Percentiles rank a stretch among this genome's conserved stretches.
These are phyloP conservation scores for Hylaeus anthracinus DNA, from an alignment of 1,140 invertebrate species.

Conservation along the genomic window DNA sequence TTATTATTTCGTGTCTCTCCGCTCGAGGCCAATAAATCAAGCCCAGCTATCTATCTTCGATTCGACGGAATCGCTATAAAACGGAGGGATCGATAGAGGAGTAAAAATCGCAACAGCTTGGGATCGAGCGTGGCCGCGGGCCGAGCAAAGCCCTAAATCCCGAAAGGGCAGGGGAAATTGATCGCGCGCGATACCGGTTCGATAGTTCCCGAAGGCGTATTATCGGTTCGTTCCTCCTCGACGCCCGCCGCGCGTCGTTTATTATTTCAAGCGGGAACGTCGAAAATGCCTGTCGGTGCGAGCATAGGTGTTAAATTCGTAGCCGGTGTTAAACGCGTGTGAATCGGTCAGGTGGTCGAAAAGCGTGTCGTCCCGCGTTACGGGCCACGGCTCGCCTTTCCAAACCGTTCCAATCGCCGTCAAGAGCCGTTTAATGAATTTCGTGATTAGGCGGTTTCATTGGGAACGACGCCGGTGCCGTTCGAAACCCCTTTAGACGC, in stretches of 20 bases:
- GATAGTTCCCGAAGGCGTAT: slow-evolving; percentile 51
- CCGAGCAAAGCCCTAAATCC: slow-evolving; percentile 17
- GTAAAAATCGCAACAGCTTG: background rate
- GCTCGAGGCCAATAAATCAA: background rate
- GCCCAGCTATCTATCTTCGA: background rate
- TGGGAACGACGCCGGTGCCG: background rate
- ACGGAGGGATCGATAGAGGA: background rate
- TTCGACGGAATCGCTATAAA: background rate
- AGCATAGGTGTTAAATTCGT: slow-evolving; percentile 61
- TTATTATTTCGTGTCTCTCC: background rate
- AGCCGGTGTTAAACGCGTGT: slow-evolving; percentile 61
- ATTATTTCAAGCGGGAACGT: slow-evolving; percentile 55
- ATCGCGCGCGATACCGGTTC: slow-evolving; percentile 21
- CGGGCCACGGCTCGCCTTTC: slow-evolving; percentile 26
- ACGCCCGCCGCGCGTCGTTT: slow-evolving; percentile 36
- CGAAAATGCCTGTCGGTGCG: slow-evolving; percentile 32
- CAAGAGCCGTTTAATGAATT: slow-evolving; percentile 67
- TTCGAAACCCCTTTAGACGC: background rate
- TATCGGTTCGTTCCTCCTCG: slow-evolving; percentile 31
- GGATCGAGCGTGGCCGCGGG: background rate
- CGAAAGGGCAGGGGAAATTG: slow-evolving; percentile 23
- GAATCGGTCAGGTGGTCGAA: slow-evolving; percentile 61
- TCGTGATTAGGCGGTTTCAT: slow-evolving; percentile 74
- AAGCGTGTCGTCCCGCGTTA: slow-evolving; percentile 60
- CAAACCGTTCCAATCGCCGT: slow-evolving; percentile 22